These are phyloP conservation scores for Oncorhynchus gorbuscha DNA, from an alignment of 2,113 vertebrate species.

Conservation along the genomic window DNA sequence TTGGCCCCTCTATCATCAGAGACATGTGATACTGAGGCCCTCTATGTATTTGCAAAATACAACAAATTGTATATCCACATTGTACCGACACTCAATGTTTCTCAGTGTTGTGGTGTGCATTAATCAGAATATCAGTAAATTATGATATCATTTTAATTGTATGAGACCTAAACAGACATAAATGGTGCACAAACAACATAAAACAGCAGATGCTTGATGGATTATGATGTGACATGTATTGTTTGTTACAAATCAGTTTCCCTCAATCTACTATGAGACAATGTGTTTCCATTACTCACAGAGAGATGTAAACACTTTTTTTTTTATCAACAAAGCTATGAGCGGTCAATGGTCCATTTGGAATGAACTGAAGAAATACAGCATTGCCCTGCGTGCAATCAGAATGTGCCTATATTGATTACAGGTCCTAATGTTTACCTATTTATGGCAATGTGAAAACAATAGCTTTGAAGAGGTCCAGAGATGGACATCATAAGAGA, in stretches of 20 bases:
- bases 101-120: too few relatives aligned
- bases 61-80: background rate
- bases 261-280: background rate
- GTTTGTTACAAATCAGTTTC: background rate
- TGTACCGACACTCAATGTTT: background rate
- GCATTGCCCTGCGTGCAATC: slow-evolving; percentile 40
- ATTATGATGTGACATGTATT: background rate
- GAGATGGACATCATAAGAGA: slow-evolving; percentile 59
- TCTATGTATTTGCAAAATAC: background rate
- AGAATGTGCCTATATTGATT: slow-evolving; percentile 47
- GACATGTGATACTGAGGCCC: background rate
- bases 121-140: background rate
- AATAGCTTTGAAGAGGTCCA: slow-evolving; percentile 64
- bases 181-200: background rate
- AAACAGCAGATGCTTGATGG: background rate
- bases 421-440: slow-evolving; percentile 49
- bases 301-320: background rate
- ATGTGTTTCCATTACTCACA: background rate
- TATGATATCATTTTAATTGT: background rate
- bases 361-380: slow-evolving; percentile 7
- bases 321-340: slow-evolving; percentile 22
- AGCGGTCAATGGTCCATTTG: too few relatives aligned
- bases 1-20: background rate
- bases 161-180: background rate
- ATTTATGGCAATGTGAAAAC: slow-evolving; percentile 56